Evolutionary conservation across 1,140 invertebrate species (phyloP), one percentile per base, ranked within the genome.

Genomic region (Dysdera silvatica): DNA sequence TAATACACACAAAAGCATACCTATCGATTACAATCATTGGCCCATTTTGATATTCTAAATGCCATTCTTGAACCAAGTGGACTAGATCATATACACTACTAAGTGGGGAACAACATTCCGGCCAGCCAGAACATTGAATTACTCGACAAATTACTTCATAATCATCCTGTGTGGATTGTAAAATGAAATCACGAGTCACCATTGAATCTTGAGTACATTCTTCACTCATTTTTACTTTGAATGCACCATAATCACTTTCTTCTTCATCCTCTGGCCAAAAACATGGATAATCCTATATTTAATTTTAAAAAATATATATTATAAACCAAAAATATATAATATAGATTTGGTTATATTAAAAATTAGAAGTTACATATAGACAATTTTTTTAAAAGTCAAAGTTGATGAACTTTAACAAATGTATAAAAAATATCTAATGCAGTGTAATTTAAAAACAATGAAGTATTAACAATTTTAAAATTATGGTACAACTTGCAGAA

Each of bases 1-100:
- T 16, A 24, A 29, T 10, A 31, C 26, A 52, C 14, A 16, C 29
- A 7, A 56, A 47, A 54, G 78, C 78, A 81, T 78, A 95, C 91
- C 86, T 89, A 76, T 96, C 93, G 65, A 96, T 85, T 63, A 96
- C 89, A 69, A 95, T 86, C 64, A 95, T 85, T 37, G 92, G 91
- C 47, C 91, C 91, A 78, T 91, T 89, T 74, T 90, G 88, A 75
- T 89, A 87, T 70, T 91, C 87, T 69, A 84, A 80, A 74, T 88
- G 85, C 72, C 87, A 86, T 40, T 88, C 84, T 68, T 91, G 87
- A 4, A 95, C 85, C n/a, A 70, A 63, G 16, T 74, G 69, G 20
- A 80, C 71, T 65, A 87, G 82, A 71, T 87, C 85, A 65, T 89
- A 85, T 64, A 91, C 82, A 68, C 83, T 82, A 69, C 69, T 70